Base-by-base conservation (phyloP, 2,797 vertebrate genomes). In the Distichodus sexfasciatus region DNA sequence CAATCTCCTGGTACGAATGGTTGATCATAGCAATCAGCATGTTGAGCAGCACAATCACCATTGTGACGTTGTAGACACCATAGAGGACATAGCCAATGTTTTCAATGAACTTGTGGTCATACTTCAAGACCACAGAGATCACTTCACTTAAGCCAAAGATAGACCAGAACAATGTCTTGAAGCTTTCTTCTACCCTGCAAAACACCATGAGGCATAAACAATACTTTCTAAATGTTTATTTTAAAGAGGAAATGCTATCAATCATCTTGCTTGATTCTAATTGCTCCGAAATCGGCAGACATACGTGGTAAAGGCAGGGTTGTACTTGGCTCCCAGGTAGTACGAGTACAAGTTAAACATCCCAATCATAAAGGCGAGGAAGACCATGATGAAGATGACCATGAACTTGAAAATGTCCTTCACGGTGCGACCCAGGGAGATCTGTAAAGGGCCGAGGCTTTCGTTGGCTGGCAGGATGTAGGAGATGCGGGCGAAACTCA, bases 1-100 rank as follows among this genome's bases (percentile, higher is more conserved):
- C 92, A 8, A 94, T 94, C 82, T 94, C 92, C 87, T 94, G 93
- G 71, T 94, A 94, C 8, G 92, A 94, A 84, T 92, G 93, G 86
- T 94, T 94, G 84, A 94, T 94, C 93, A 94, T 94, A 82, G 93
- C 93, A 84, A 94, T 94, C 24, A 94, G 80, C 92, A 94, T 94
- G 47, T 94, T 94, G 57, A 94, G 92, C 74, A 94, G 87, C 36
- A 94, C 93, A 7, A 94, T 91, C 77, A 94, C 92, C 92, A 94
- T 93, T n/a, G 91, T 94, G 78, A 94, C 92, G 0, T 94, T 94
- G 47, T 94, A 94, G 62, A 94, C 91, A 19, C 93, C 93, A 1
- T 91, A 93, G 41, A 94, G 89, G 23, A 94, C 85, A 0, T 94
- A 94, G 61, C 92, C 93, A n/a, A 92, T 94, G 78, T 94, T 94